Percentiles rank a stretch among this genome's conserved stretches.
These are phyloP conservation scores for Dolichomitus sp. DNA, from an alignment of 2,888 invertebrate genomes.

Conservation along the genomic window DNA sequence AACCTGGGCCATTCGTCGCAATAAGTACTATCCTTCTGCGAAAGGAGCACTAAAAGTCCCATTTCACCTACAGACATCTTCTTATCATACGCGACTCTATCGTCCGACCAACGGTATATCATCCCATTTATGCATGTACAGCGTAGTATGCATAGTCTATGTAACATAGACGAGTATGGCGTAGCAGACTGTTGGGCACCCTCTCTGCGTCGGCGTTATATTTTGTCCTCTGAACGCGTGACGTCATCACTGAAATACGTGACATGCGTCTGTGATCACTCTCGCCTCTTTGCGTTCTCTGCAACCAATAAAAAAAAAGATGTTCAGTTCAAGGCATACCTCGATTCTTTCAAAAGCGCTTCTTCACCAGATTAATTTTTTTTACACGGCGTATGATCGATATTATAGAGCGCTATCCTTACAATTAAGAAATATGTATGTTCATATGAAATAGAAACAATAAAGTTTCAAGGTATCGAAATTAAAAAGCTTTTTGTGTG, in stretches of 20 bases:
- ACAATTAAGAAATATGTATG: neutral
- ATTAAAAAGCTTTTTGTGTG: neutral
- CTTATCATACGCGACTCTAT: slow-evolving; percentile 28
- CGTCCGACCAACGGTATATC: slow-evolving; percentile 1
- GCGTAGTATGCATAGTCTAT: slow-evolving; percentile 5
- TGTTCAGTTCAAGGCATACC: slow-evolving; percentile 37
- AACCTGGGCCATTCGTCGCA: slow-evolving; percentile 23
- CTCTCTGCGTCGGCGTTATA: slow-evolving; percentile 80
- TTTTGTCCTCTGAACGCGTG: slow-evolving; percentile 85
- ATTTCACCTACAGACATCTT: neutral
- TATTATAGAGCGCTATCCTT: neutral
- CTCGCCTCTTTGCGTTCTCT: slow-evolving; percentile 44
- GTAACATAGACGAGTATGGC: slow-evolving; percentile 25
- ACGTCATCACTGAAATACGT: slow-evolving; percentile 86
- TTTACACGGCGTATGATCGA: neutral
- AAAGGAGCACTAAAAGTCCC: slow-evolving; percentile 17
- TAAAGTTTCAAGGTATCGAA: neutral
- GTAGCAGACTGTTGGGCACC: slow-evolving; percentile 51
- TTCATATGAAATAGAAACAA: neutral
- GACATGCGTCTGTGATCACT: slow-evolving; percentile 76
- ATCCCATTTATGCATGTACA: slow-evolving; percentile 7
- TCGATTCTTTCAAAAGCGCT: slow-evolving; percentile 5
- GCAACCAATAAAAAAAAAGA: slow-evolving; percentile 48
- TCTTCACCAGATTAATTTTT: slow-evolving; percentile 10
- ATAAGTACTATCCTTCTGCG: slow-evolving; percentile 24